Conservation (phyloP, 2,113 vertebrate genomes). For the Myiopsitta monachus region DNA sequence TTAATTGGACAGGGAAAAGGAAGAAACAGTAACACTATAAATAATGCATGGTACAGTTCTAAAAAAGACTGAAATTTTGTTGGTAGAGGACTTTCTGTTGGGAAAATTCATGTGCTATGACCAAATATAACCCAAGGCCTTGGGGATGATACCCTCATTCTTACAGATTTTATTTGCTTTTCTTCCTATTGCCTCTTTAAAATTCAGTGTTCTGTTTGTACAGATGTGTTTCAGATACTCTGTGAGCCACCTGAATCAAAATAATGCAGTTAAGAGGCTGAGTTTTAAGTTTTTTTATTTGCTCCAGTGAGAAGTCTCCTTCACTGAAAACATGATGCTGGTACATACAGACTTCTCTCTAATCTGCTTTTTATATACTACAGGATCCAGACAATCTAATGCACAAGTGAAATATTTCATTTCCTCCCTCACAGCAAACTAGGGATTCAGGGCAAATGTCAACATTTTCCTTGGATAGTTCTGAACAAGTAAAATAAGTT, state of each 20-base stretch:
- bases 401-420: background rate
- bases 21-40: background rate
- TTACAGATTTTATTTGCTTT: background rate
- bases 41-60: background rate
- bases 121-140: background rate
- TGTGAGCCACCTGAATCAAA: background rate
- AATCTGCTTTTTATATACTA: background rate
- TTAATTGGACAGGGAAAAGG: constrained; percentile 42
- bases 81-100: background rate
- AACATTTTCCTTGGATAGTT: background rate
- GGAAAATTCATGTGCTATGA: background rate
- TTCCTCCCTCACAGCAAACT: background rate
- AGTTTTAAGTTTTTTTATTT: background rate
- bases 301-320: background rate
- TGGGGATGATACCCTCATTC: background rate
- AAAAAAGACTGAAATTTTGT: background rate
- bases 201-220: background rate
- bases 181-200: background rate
- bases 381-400: background rate
- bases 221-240: background rate
- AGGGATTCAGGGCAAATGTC: background rate
- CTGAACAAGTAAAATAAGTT: background rate
- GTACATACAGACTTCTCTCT: background rate
- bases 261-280: background rate
- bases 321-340: background rate